A percentile compares a stretch with the other conserved stretches of the same genome.
Conservation (phyloP, 2,797 vertebrate species). For the Helarctos malayanus region DNA sequence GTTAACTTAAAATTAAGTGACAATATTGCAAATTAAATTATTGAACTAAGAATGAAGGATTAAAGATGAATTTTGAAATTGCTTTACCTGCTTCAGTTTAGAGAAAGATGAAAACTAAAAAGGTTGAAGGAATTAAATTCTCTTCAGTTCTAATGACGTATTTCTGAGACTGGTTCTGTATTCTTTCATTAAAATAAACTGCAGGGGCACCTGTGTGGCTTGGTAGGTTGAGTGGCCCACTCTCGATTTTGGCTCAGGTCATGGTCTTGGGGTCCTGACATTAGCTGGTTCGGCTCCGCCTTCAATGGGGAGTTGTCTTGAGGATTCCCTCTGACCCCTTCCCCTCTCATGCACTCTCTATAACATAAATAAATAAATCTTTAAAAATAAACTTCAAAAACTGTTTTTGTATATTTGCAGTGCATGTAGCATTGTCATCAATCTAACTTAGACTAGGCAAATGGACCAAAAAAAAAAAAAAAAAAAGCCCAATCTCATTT, state of each 20-base stretch:
- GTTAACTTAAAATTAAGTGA: slow-evolving; percentile 14
- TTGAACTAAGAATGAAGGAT: neutral
- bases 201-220: neutral
- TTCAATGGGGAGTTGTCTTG: neutral
- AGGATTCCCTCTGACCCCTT: neutral
- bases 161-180: neutral
- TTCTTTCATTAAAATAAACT: neutral
- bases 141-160: neutral
- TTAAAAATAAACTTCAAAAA: neutral
- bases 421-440: neutral
- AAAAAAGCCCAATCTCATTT: neutral
- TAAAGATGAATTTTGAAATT: neutral
- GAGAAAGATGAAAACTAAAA: neutral
- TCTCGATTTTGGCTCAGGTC: neutral
- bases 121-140: neutral
- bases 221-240: neutral
- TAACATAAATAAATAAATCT: neutral
- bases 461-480: neutral
- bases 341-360: neutral
- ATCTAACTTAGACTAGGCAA: neutral
- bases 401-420: neutral
- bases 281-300: neutral
- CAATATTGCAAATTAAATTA: neutral
- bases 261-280: neutral
- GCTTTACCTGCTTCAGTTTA: neutral